Conservation (phyloP, 1,140 invertebrate species). For the Zaprionus davidi region DNA sequence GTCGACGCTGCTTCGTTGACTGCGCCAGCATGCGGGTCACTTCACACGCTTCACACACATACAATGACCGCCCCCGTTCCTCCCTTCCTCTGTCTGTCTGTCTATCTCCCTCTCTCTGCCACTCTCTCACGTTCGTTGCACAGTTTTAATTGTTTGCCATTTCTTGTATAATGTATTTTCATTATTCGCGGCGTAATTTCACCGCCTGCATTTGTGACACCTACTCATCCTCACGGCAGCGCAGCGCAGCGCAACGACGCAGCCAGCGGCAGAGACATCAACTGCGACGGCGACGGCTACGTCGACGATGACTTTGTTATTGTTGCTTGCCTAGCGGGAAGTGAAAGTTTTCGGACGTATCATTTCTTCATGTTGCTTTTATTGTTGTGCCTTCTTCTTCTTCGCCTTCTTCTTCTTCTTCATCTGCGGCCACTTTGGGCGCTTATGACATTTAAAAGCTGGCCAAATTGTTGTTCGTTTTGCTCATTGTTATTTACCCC, state of each 20-base stretch:
- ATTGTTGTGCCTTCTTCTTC: not conserved
- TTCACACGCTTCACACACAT: constrained; percentile 55
- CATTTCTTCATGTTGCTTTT: constrained; percentile 6
- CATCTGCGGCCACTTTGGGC: constrained; percentile 18
- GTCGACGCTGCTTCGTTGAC: not conserved
- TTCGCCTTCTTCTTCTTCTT: not conserved
- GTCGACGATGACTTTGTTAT: not conserved
- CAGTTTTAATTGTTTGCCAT: constrained; percentile 66
- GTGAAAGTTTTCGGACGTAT: constrained; percentile 34
- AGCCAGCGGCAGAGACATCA: not conserved
- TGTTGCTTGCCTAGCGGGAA: constrained; percentile 18
- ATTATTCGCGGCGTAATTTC: constrained; percentile 66
- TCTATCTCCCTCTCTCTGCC: not conserved
- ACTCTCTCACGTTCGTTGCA: not conserved
- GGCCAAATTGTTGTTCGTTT: constrained; percentile 22
- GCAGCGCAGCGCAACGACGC: constrained; percentile 3
- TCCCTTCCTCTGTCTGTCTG: not conserved
- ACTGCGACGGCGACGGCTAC: not conserved
- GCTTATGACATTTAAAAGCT: constrained; percentile 33
- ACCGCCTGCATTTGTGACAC: constrained; percentile 71
- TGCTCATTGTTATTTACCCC: constrained; percentile 16
- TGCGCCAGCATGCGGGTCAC: constrained; percentile 58
- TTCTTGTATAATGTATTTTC: constrained; percentile 69
- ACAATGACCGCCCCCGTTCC: constrained; percentile 38
- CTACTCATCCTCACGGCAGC: constrained; percentile 55